Evolutionary conservation across 2,113 vertebrate genomes (phyloP).

Genomic region (Spheniscus mendiculus): DNA sequence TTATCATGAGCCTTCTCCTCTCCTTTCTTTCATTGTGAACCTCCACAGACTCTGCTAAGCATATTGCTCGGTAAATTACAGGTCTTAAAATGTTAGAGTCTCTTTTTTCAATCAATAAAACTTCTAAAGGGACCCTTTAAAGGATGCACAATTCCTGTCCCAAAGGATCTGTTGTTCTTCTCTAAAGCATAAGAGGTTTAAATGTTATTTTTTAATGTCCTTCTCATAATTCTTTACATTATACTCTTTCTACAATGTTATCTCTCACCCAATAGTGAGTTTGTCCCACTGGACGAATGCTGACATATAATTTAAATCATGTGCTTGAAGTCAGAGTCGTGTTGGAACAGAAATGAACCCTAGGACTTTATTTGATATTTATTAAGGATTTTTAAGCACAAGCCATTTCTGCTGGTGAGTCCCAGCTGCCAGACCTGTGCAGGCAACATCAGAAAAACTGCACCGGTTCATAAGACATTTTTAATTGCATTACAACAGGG

Average conservation of each 20-base stretch:
- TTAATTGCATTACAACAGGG: accelerated
- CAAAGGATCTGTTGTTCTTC: not conserved
- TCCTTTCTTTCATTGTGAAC: not conserved
- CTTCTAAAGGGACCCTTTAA: not conserved
- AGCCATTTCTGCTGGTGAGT: not conserved
- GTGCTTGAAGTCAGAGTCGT: not conserved
- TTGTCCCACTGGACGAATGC: not conserved
- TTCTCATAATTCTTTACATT: not conserved
- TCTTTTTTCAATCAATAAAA: not conserved
- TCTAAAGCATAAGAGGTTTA: not conserved
- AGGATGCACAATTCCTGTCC: not conserved
- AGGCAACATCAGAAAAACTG: not conserved
- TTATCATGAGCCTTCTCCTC: not conserved
- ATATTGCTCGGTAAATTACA: not conserved
- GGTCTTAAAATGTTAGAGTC: not conserved
- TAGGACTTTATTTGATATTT: not conserved
- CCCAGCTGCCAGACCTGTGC: not conserved
- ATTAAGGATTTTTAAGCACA: not conserved
- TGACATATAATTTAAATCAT: not conserved
- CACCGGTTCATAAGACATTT: not conserved
- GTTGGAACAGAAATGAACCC: not conserved
- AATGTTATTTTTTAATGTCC: not conserved
- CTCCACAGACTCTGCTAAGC: not conserved
- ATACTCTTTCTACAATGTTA: not conserved
- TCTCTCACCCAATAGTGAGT: not conserved